Base-by-base conservation (phyloP, 2,113 vertebrate species). In the Megaceryle maxima region DNA sequence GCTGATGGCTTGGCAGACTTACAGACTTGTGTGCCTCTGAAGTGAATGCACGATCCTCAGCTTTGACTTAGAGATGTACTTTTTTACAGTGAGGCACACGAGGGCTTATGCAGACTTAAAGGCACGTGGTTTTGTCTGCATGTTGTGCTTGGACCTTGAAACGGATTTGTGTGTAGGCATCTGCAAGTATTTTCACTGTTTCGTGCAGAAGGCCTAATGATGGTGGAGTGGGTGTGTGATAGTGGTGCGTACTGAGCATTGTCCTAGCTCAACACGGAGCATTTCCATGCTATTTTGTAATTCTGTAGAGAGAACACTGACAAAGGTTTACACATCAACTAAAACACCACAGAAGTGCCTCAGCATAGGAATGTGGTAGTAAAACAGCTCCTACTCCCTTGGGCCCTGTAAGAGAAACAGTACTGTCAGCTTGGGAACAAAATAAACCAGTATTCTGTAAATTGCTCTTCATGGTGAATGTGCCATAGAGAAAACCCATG, bases 81-180 rank as follows among this genome's bases (percentile, higher is more conserved):
- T 14, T 19, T 66, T 18, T n/a, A n/a, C 44, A 43, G 1, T 4
- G 18, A 20, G 80, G 25, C 22, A 3, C 5, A 13, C 0, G 0
- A 62, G 57, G 31, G 13, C 17, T 59, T 51, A n/a, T 0, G 3
- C 26, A 26, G 18, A 19, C 17, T 6, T 8, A 46, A 46, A 33
- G 4, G 10, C 0, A 25, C 0, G 0, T 56, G 26, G 0, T 5
- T 87, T 48, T 83, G 33, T 50, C 37, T 39, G 24, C 8, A 1
- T 16, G 10, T 46, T 63, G 21, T 37, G 19, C 68, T 56, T 73
- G 59, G 25, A 91, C 59, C 28, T 57, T 68, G 29, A 41, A 66
- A 66, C 57, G 13, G 10, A 13, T 14, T 70, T 63, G 43, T 67
- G 75, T n/a, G 7, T 48, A 67, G 31, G n/a, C 16, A 28, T 44